phyloP scores from a whole-genome alignment of 1,140 invertebrate genomes.

The Holotrichia oblita region DNA sequence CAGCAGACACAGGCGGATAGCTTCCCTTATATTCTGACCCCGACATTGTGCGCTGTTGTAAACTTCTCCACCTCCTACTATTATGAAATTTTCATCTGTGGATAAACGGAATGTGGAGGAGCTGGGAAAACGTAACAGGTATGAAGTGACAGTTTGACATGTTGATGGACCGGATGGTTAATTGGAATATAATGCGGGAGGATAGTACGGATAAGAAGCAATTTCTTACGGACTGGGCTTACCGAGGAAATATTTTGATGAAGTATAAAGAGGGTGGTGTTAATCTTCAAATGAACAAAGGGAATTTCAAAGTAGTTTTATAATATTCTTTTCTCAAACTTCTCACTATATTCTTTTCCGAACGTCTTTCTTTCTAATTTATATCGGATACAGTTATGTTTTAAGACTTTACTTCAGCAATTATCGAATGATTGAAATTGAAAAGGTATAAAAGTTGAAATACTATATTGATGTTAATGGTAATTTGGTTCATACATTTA shows the following conservation, averaged over 20 bases:
- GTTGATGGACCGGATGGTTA: constrained; percentile 28
- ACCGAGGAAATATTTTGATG: not conserved
- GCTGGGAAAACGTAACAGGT: not conserved
- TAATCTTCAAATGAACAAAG: not conserved
- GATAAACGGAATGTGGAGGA: not conserved
- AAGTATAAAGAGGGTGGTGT: not conserved
- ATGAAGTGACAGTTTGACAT: constrained; percentile 19
- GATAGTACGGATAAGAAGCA: not conserved
- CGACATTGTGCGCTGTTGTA: not conserved
- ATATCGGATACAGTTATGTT: too few relatives aligned
- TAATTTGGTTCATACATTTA: too few relatives aligned
- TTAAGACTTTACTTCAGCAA: too few relatives aligned
- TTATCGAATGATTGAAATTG: too few relatives aligned
- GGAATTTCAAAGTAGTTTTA: not conserved
- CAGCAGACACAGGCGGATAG: not conserved
- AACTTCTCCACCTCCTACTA: not conserved
- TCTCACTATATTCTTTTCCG: not conserved
- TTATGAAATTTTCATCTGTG: constrained; percentile 30
- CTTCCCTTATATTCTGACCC: not conserved
- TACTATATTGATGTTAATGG: too few relatives aligned
- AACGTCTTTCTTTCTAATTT: too few relatives aligned
- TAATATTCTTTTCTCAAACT: too few relatives aligned
- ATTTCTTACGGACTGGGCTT: not conserved
- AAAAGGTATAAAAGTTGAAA: too few relatives aligned
- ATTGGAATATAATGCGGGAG: constrained; percentile 25